Conservation (phyloP, 2,797 vertebrate genomes). For the Mustela erminea region DNA sequence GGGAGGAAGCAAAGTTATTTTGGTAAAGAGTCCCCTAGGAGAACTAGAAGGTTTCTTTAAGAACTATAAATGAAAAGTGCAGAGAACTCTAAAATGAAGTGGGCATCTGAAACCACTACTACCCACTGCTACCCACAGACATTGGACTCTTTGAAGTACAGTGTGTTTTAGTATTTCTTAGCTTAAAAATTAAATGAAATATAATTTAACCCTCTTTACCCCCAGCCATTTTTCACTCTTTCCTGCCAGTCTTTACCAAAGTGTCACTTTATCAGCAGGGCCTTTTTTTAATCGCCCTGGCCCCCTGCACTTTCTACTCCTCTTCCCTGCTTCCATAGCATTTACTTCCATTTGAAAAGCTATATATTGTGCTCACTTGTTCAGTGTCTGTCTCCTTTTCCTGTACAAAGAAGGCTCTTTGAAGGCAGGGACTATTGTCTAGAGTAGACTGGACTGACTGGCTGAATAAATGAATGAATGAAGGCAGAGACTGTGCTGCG, state of each 20-base stretch:
- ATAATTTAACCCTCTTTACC: neutral
- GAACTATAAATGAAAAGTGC: neutral
- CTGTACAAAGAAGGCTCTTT: neutral
- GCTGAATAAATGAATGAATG: neutral
- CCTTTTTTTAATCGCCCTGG: neutral
- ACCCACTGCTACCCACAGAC: neutral
- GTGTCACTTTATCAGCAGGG: neutral
- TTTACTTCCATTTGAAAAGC: neutral
- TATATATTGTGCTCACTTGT: neutral
- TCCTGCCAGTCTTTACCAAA: neutral
- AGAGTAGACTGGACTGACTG: neutral
- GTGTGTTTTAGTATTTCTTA: neutral
- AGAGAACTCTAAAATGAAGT: neutral
- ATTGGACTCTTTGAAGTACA: neutral
- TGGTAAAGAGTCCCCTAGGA: neutral
- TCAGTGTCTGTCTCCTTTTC: neutral
- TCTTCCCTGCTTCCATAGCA: neutral
- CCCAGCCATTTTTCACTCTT: neutral
- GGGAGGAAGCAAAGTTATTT: neutral
- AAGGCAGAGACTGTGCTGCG: neutral
- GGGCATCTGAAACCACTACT: neutral
- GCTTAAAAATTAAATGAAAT: conserved; percentile 23
- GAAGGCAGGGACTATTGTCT: neutral
- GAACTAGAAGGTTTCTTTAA: neutral
- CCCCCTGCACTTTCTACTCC: neutral